phyloP scores from a whole-genome alignment of 2,113 vertebrate species.

The Prunella fulvescens region DNA sequence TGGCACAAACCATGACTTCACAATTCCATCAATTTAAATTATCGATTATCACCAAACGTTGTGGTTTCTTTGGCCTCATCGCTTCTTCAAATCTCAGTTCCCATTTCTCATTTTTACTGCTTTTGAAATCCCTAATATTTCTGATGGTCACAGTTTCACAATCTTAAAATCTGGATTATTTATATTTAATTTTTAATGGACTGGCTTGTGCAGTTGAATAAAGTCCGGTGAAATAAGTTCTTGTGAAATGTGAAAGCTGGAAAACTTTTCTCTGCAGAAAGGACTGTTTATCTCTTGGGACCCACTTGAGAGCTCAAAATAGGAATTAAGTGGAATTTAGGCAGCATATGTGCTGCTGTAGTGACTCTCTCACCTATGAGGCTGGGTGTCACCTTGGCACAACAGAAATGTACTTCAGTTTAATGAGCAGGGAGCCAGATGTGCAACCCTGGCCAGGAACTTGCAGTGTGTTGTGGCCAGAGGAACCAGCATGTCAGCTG shows the following conservation, averaged over 20 bases:
- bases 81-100: not conserved
- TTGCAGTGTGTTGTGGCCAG: rapidly evolving
- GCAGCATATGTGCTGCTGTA: not conserved
- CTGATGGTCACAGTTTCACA: not conserved
- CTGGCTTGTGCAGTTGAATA: not conserved
- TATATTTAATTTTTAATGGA: not conserved
- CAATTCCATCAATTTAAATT: not conserved
- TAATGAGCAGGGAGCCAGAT: not conserved
- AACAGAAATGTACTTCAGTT: not conserved
- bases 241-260: not conserved
- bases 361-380: not conserved
- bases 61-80: not conserved
- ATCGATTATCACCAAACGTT: not conserved
- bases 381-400: not conserved
- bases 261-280: not conserved
- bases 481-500: not conserved
- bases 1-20: not conserved
- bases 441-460: not conserved
- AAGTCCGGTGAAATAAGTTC: not conserved
- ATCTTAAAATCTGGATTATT: not conserved
- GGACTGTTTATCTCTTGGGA: not conserved
- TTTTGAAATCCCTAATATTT: not conserved
- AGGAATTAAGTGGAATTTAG: not conserved
- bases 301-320: not conserved
- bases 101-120: not conserved